phyloP scores from a whole-genome alignment of 2,113 vertebrate genomes.

The Speoplatyrhinus poulsoni region DNA sequence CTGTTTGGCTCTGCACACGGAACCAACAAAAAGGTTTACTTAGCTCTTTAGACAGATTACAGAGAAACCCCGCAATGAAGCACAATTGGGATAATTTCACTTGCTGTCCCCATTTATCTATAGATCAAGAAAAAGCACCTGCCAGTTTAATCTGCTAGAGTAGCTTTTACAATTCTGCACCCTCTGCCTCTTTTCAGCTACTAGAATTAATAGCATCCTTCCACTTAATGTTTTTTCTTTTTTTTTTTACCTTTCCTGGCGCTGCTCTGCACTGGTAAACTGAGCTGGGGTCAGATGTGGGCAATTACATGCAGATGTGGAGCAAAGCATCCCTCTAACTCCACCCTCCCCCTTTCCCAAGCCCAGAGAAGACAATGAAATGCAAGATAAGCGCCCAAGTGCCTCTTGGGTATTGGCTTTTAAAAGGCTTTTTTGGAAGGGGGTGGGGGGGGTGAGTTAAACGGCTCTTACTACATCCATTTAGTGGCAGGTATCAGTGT shows the following conservation, averaged over 20 bases:
- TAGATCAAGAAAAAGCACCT: slow-evolving; percentile 16
- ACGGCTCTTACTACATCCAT: slow-evolving; percentile 36
- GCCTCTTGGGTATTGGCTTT: slow-evolving; percentile 66
- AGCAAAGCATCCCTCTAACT: slow-evolving; percentile 35
- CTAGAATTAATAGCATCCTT: slow-evolving; percentile 22
- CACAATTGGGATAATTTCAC: slow-evolving; percentile 10
- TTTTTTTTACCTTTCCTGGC: slow-evolving; percentile 26
- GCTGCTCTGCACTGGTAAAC: slow-evolving; percentile 39
- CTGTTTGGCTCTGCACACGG: neutral
- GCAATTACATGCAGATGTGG: slow-evolving; percentile 59
- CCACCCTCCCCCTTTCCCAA: neutral
- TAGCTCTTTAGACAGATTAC: slow-evolving; percentile 1
- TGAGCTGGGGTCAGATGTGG: slow-evolving; percentile 14
- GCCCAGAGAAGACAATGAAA: slow-evolving; percentile 53
- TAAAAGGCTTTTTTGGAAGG: slow-evolving; percentile 58
- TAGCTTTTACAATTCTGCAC: slow-evolving; percentile 27
- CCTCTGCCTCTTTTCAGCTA: neutral
- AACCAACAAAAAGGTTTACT: neutral
- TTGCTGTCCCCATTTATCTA: neutral
- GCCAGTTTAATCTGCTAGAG: slow-evolving; percentile 27
- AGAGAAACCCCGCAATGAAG: slow-evolving; percentile 9
- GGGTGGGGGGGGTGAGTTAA: slow-evolving; percentile 40
- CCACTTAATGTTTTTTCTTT: slow-evolving; percentile 19
- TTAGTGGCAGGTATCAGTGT: slow-evolving; percentile 44
- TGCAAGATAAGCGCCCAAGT: slow-evolving; percentile 48